Percentiles rank a stretch among this genome's conserved stretches.
Evolutionary conservation across 2,797 vertebrate species (phyloP).

Genomic region (Onychomys arenicola): DNA sequence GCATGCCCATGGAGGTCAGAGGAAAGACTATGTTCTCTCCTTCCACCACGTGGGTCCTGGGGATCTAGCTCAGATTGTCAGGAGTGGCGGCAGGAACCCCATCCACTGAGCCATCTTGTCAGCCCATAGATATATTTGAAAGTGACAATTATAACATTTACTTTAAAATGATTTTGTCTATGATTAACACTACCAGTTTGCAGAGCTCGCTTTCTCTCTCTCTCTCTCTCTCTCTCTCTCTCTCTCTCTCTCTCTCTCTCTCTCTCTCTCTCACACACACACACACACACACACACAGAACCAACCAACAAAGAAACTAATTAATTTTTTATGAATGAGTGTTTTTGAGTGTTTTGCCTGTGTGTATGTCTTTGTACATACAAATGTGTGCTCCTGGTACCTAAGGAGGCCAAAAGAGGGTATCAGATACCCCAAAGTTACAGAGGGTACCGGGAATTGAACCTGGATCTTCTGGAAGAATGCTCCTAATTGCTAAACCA

Average conservation of each 20-base stretch:
- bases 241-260: too few relatives aligned
- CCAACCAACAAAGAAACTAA: neutral
- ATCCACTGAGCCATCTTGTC: neutral
- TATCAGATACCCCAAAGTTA: neutral
- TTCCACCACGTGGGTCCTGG: neutral
- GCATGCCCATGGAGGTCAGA: neutral
- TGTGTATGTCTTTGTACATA: neutral
- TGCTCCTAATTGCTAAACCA: neutral
- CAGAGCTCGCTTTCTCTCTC: neutral
- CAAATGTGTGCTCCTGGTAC: neutral
- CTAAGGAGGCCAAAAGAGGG: neutral
- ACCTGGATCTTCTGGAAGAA: neutral
- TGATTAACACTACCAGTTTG: neutral
- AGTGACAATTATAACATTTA: slow-evolving; percentile 33
- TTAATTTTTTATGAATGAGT: neutral
- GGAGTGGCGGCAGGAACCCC: neutral
- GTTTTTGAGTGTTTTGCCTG: neutral
- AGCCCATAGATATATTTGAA: neutral
- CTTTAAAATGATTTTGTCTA: slow-evolving; percentile 34
- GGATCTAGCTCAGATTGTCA: neutral
- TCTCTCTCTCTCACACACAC: neutral
- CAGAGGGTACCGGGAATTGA: neutral
- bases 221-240: too few relatives aligned
- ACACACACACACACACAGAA: neutral
- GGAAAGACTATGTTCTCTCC: neutral